Conservation (phyloP, 2,797 vertebrate genomes). For the Takifugu rubripes region DNA sequence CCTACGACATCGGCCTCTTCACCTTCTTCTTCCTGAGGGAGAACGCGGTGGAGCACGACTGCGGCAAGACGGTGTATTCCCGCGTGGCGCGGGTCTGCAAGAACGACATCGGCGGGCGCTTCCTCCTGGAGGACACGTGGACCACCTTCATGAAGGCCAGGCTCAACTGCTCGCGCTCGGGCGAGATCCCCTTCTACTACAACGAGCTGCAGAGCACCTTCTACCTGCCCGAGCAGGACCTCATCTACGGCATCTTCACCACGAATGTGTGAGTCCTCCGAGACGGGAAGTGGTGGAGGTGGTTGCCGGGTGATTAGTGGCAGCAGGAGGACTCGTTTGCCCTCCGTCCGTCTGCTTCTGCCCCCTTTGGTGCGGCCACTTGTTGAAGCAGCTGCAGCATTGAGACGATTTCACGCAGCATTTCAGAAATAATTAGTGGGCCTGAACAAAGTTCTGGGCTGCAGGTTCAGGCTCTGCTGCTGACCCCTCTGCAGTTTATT, state of each 20-base stretch:
- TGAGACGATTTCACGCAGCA: neutral
- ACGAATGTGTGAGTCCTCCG: slow-evolving; percentile 91
- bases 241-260: slow-evolving; percentile 97
- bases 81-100: slow-evolving; percentile 95
- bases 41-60: slow-evolving; percentile 95
- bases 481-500: slow-evolving; percentile 12
- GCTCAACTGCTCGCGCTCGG: slow-evolving; percentile 94
- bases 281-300: no score
- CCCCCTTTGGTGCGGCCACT: neutral
- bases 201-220: slow-evolving; percentile 97
- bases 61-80: slow-evolving; percentile 93
- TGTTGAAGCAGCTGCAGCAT: neutral
- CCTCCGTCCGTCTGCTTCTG: neutral
- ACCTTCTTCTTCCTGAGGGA: slow-evolving; percentile 97
- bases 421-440: neutral
- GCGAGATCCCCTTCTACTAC: slow-evolving; percentile 97
- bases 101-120: slow-evolving; percentile 94
- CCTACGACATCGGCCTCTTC: slow-evolving; percentile 93
- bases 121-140: slow-evolving; percentile 97
- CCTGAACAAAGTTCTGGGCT: slow-evolving; percentile 3
- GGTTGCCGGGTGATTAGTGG: neutral
- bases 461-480: neutral
- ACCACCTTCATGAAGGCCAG: slow-evolving; percentile 98
- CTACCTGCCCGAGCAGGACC: slow-evolving; percentile 94
- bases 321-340: neutral